Conservation (phyloP, 2,113 vertebrate species). For the Xerus inauris region DNA sequence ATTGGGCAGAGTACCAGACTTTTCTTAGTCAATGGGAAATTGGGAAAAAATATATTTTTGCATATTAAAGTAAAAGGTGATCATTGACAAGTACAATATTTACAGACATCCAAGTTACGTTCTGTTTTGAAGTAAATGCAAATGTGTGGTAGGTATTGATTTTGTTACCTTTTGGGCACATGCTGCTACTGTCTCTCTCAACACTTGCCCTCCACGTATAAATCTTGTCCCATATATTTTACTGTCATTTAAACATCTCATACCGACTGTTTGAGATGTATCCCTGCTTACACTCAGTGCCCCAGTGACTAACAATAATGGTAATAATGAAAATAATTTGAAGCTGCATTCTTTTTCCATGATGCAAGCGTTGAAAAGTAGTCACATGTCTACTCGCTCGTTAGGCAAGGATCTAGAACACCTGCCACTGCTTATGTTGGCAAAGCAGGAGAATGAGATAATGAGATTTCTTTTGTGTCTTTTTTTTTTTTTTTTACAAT, state of each 20-base stretch:
- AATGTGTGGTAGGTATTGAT: fast-evolving
- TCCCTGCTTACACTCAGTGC: not conserved
- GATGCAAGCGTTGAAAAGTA: not conserved
- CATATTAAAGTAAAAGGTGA: not conserved
- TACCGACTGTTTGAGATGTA: not conserved
- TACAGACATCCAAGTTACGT: not conserved
- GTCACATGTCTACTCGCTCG: not conserved
- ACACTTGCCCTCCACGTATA: not conserved
- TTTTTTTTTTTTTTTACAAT: too few species aligned
- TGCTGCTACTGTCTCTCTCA: not conserved
- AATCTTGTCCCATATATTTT: not conserved
- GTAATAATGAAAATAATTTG: not conserved
- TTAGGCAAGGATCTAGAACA: not conserved
- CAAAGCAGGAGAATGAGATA: not conserved
- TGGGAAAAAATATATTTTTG: slow-evolving; percentile 24
- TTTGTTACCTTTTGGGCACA: not conserved
- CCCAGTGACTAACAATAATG: not conserved
- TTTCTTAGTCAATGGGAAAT: not conserved
- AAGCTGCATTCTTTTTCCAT: slow-evolving; percentile 9
- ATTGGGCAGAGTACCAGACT: not conserved
- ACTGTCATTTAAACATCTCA: slow-evolving; percentile 31
- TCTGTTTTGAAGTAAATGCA: not conserved
- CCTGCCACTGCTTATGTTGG: not conserved
- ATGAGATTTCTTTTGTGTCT: not conserved
- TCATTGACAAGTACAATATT: not conserved